These are phyloP conservation scores for Isichthys henryi DNA, from an alignment of 2,113 vertebrate species.

Conservation along the genomic window DNA sequence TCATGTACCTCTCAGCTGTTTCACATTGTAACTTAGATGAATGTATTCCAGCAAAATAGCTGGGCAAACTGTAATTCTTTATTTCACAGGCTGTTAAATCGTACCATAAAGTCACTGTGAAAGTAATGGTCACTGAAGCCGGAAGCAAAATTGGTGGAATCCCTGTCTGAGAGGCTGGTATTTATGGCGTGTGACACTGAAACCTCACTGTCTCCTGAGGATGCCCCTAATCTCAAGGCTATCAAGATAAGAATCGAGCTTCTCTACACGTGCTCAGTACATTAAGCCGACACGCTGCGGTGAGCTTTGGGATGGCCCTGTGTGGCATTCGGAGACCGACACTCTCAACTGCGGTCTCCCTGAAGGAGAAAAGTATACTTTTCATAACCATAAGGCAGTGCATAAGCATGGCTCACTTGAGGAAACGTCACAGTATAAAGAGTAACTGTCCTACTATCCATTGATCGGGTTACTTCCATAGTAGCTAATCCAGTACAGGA, in stretches of 20 bases:
- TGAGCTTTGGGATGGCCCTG: background rate
- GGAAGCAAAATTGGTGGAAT: background rate
- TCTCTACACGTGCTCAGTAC: background rate
- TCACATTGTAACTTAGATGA: background rate
- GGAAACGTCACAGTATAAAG: background rate
- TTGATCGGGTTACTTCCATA: background rate
- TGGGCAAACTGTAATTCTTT: background rate
- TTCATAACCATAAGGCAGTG: background rate
- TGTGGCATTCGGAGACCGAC: too few relatives aligned
- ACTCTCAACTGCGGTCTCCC: background rate
- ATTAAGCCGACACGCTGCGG: background rate
- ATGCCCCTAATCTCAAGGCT: background rate
- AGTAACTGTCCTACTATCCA: background rate
- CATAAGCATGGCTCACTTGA: background rate
- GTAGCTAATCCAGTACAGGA: background rate
- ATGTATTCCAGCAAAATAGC: background rate
- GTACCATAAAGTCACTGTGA: background rate
- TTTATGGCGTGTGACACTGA: slow-evolving; percentile 3
- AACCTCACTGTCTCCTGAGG: background rate
- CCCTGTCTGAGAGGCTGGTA: background rate
- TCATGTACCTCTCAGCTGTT: background rate
- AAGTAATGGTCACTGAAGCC: background rate
- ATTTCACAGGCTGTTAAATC: slow-evolving; percentile 7
- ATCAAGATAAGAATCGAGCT: background rate
- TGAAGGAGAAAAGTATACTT: background rate